Conservation (phyloP, 2,888 invertebrate species). For the Drosophila rubida region DNA sequence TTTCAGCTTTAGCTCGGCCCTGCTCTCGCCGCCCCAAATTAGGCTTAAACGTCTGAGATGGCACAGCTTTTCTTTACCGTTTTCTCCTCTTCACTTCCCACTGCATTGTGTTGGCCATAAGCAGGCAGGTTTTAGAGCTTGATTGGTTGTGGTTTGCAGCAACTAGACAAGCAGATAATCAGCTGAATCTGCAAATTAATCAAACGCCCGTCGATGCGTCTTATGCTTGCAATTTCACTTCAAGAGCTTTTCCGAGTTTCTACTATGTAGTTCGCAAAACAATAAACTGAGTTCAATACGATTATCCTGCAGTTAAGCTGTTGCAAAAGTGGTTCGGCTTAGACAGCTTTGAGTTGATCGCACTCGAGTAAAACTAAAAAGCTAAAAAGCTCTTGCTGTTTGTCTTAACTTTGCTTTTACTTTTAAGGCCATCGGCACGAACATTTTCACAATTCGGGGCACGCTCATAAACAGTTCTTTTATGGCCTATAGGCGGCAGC, state of each 20-base stretch:
- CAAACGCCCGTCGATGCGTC: conserved; percentile 13
- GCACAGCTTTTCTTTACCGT: conserved; percentile 6
- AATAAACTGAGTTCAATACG: not conserved
- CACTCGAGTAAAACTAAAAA: not conserved
- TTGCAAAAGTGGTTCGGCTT: not conserved
- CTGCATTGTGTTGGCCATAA: conserved; percentile 7
- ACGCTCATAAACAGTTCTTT: conserved; percentile 70
- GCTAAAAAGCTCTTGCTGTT: conserved; percentile 1
- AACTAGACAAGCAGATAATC: conserved; percentile 18
- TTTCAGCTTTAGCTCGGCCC: conserved; percentile 11
- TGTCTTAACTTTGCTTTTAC: conserved; percentile 2
- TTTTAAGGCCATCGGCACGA: conserved; percentile 7
- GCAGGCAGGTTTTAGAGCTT: conserved; percentile 7
- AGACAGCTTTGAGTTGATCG: not conserved
- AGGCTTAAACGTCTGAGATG: conserved; percentile 64
- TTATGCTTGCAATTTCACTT: conserved; percentile 21
- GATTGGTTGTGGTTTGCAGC: conserved; percentile 10
- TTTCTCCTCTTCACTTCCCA: not conserved
- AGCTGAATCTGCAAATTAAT: conserved; percentile 34
- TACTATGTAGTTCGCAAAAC: not conserved
- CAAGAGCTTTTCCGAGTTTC: not conserved
- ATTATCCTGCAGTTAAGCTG: not conserved
- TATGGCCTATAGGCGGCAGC: conserved; percentile 58
- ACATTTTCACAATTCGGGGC: conserved; percentile 50
- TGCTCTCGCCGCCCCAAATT: conserved; percentile 57